Percentiles rank a stretch among this genome's conserved stretches.
Evolutionary conservation across 1,140 invertebrate genomes (phyloP).

Genomic region (Macrobrachium rosenbergii): DNA sequence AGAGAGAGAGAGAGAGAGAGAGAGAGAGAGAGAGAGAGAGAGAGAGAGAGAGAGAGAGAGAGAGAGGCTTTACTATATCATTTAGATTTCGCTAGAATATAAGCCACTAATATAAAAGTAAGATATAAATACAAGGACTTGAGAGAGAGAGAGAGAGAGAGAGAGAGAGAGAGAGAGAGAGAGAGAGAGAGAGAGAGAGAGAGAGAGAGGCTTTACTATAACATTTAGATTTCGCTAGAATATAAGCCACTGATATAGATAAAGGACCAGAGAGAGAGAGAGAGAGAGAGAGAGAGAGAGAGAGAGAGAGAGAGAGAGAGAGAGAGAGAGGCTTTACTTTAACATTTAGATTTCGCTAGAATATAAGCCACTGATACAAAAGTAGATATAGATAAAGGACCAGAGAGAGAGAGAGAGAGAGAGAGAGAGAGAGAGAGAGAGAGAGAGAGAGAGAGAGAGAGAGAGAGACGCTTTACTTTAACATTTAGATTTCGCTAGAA

Average conservation of each 20-base stretch:
- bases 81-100: background rate
- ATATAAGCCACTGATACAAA: background rate
- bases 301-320: background rate
- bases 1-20: background rate
- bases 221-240: conserved; percentile 11
- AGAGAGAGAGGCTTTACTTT: background rate
- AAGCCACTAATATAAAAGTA: no score
- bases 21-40: background rate
- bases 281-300: background rate
- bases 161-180: conserved; percentile 29
- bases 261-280: no score
- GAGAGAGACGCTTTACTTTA: no score
- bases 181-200: conserved; percentile 16
- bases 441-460: background rate
- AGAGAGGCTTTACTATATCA: background rate
- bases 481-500: no score
- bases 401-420: background rate
- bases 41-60: conserved; percentile 24
- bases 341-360: background rate
- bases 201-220: conserved; percentile 1
- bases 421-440: background rate
- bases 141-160: conserved; percentile 29
- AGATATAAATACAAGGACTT: no score
- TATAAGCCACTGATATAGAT: no score
- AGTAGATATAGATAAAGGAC: no score